These are phyloP conservation scores for Carabus problematicus DNA, from an alignment of 2,888 invertebrate genomes.

Conservation along the genomic window DNA sequence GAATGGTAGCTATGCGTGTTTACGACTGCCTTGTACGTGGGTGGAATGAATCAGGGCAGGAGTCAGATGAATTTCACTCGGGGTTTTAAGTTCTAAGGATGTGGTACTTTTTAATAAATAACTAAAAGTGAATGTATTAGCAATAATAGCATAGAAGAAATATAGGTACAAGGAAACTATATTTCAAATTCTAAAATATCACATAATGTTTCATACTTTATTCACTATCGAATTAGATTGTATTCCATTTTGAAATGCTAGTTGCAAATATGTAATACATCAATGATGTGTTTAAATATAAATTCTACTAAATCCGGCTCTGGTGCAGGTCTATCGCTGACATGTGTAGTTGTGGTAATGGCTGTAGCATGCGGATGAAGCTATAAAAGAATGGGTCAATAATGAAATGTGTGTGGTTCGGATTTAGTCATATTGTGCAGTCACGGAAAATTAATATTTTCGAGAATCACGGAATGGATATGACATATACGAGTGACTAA, in stretches of 20 bases:
- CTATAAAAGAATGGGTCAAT: constrained; percentile 17
- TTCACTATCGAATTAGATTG: too few relatives aligned
- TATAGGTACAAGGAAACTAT: too few relatives aligned
- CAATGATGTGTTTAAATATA: too few relatives aligned
- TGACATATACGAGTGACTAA: not conserved
- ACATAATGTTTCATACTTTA: too few relatives aligned
- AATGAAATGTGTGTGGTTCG: constrained; percentile 8
- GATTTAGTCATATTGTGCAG: constrained; percentile 15
- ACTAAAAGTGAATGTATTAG: too few relatives aligned
- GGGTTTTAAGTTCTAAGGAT: too few relatives aligned
- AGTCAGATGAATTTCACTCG: not conserved
- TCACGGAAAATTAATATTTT: constrained; percentile 15
- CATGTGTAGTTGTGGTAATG: not conserved
- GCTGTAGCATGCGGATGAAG: not conserved
- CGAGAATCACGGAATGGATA: constrained; percentile 9
- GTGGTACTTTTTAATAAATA: too few relatives aligned
- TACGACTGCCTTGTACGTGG: constrained; percentile 10
- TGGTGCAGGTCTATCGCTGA: not conserved
- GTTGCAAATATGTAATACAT: too few relatives aligned
- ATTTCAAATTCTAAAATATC: too few relatives aligned
- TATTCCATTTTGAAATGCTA: too few relatives aligned
- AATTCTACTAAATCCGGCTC: not conserved
- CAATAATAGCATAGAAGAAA: too few relatives aligned
- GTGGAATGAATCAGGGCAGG: not conserved
- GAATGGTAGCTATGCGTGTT: constrained; percentile 19